phyloP scores from a whole-genome alignment of 1,140 invertebrate species.

The Drosophila ironensis region DNA sequence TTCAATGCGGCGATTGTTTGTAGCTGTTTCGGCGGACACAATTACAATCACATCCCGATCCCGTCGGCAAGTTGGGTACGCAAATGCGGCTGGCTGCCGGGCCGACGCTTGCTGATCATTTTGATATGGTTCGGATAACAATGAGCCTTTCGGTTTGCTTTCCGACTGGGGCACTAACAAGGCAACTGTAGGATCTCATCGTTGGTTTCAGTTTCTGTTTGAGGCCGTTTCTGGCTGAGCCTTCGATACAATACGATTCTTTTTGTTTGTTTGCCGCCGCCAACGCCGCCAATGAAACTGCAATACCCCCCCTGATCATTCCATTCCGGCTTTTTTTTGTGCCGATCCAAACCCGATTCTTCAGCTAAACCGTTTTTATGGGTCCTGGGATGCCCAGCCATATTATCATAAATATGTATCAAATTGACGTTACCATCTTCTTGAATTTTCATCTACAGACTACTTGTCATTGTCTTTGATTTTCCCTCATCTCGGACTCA shows the following conservation, averaged over 20 bases:
- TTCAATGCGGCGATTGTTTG: conserved; percentile 77
- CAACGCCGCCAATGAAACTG: conserved; percentile 54
- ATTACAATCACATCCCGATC: conserved; percentile 52
- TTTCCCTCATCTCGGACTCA: conserved; percentile 63
- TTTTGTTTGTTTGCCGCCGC: conserved; percentile 62
- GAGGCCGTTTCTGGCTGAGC: conserved; percentile 10
- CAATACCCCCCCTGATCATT: conserved; percentile 1
- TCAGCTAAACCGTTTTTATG: conserved; percentile 52
- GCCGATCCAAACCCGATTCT: conserved; percentile 7
- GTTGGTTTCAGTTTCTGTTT: conserved; percentile 17
- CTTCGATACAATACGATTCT: conserved; percentile 37
- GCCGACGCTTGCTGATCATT: conserved; percentile 68
- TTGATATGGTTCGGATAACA: conserved; percentile 79
- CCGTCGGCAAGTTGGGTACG: conserved; percentile 49
- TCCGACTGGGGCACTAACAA: conserved; percentile 51
- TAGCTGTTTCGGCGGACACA: conserved; percentile 58
- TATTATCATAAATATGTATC: conserved; percentile 80
- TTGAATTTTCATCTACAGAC: conserved; percentile 77
- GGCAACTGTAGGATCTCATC: conserved; percentile 20
- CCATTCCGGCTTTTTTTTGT: neutral
- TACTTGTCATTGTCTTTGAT: conserved; percentile 80
- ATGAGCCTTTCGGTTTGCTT: conserved; percentile 46
- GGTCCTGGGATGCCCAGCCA: conserved; percentile 34
- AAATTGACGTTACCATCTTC: conserved; percentile 80
- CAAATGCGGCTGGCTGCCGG: conserved; percentile 62